Evolutionary conservation across 2,797 vertebrate genomes (phyloP).

Genomic region (Podarcis siculus): DNA sequence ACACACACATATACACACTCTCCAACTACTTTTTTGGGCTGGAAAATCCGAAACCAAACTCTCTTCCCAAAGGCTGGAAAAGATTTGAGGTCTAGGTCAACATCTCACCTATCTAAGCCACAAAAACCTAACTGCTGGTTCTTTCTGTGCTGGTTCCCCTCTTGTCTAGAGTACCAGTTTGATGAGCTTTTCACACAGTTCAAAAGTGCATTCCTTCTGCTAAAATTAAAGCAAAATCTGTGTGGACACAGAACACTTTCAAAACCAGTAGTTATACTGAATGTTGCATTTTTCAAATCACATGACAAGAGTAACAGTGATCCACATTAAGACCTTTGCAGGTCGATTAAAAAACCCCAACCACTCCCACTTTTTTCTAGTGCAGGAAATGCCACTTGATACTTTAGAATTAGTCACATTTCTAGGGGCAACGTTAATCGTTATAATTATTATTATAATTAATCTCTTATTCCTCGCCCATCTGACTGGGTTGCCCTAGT

Average conservation of each 20-base stretch:
- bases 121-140: neutral
- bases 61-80: neutral
- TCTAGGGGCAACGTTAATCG: neutral
- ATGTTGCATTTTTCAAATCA: neutral
- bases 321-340: neutral
- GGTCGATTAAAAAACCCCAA: neutral
- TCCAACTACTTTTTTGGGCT: neutral
- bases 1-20: too few relatives aligned
- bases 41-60: conserved; percentile 1
- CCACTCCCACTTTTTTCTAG: neutral
- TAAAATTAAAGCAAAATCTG: neutral
- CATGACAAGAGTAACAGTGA: neutral
- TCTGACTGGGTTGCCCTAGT: too few relatives aligned
- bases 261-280: neutral
- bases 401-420: neutral
- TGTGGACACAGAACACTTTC: neutral
- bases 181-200: neutral
- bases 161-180: neutral
- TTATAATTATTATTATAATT: too few relatives aligned
- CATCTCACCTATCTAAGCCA: neutral
- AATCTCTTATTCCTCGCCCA: too few relatives aligned
- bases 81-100: neutral
- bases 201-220: neutral
- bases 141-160: neutral
- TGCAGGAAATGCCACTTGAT: neutral